Evolutionary conservation across 2,888 invertebrate species (phyloP), one percentile per base, ranked within the genome.

Genomic region (Aleiodes leptofemur): DNA sequence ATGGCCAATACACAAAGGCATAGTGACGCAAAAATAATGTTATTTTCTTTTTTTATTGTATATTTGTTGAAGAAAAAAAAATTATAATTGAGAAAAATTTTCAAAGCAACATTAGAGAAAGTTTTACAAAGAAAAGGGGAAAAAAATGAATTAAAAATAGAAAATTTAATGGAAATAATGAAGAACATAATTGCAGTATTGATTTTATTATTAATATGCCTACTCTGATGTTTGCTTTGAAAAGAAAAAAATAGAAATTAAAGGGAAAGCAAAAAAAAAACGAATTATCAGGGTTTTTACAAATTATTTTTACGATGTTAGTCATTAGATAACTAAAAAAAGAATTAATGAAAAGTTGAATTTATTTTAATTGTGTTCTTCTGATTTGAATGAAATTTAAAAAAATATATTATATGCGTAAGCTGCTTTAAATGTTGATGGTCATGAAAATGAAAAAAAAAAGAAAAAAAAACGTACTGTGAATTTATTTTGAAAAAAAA

Each of bases 1-100:
- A 57, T 51, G 59, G 59, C 48, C 31, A 31, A 38, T 43, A 73
- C 34, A 55, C 38, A 76, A 50, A 34, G 59, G 9, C 23, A 51
- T 74, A 69, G 57, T 16, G 16, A 56, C 31, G 13, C 43, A 43
- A 43, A 9, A 11, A 9, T 43, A 43, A 43, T 9, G 43, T 43
- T 11, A 43, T 43, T 43, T 43, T 43, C 43, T 43, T 43, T 43
- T 43, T 43, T n/a, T 51, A 14, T 69, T 6, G 31, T 29, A 51
- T 38, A 29, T 61, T 57, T 7, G 38, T 14, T 57, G 56, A 57
- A 70, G 56, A 29, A 57, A 48, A 48, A 23, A 43, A 57, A n/a
- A 11, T 29, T 51, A 59, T 13, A 59, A 51, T 34, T 13, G n/a
- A 68, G 9, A 68, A 48, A 9, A 51, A n/a, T 61, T 23, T 69